Evolutionary conservation across 2,113 vertebrate genomes (phyloP).

Genomic region (Phocoena phocoena): DNA sequence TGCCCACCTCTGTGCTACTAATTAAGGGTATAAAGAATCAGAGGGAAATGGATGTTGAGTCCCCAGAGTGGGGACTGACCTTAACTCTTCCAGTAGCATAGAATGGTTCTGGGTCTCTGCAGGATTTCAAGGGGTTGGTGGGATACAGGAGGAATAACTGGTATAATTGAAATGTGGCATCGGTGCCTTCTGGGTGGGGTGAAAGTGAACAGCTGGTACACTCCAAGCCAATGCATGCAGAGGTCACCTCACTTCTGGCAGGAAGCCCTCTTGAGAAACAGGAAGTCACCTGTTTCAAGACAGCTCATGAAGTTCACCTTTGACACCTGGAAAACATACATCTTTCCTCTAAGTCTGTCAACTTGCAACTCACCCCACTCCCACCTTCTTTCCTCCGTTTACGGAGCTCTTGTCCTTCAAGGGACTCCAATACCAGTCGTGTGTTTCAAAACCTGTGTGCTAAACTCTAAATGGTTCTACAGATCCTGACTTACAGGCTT

Average conservation of each 20-base stretch:
- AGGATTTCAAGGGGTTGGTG: background rate
- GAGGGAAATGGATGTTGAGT: background rate
- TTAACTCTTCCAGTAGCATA: background rate
- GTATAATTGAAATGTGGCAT: background rate
- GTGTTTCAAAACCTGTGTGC: background rate
- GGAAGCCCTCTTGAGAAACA: background rate
- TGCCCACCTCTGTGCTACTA: background rate
- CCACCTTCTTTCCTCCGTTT: background rate
- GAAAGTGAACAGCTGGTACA: background rate
- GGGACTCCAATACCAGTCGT: background rate
- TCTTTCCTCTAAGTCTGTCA: background rate
- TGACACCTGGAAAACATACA: background rate
- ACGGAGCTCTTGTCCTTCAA: background rate
- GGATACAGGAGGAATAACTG: background rate
- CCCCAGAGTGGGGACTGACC: background rate
- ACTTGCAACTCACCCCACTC: background rate
- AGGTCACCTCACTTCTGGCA: background rate
- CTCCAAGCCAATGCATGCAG: background rate
- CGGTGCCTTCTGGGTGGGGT: fast-evolving
- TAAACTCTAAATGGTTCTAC: background rate
- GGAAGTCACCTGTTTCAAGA: background rate
- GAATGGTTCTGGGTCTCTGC: background rate
- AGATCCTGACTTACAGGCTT: background rate
- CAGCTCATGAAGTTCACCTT: background rate
- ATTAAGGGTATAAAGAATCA: too few relatives aligned